phyloP scores from a whole-genome alignment of 37 sponge, comb jelly and placozoan species.

The Lycopodina hypogea region DNA sequence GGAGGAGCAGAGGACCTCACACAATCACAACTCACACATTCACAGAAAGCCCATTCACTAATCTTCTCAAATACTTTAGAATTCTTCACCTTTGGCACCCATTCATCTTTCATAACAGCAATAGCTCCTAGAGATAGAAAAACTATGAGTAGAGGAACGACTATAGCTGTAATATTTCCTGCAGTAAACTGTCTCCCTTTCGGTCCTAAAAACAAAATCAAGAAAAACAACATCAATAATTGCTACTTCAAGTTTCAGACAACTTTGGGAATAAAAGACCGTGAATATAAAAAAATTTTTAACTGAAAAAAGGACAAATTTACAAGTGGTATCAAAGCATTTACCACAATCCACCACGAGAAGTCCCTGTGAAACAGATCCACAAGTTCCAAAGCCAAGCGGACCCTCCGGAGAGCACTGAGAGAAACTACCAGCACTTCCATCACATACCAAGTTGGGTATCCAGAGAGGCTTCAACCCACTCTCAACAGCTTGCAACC shows the following conservation, averaged over 20 bases:
- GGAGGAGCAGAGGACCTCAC: too few species aligned
- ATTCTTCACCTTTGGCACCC: too few species aligned
- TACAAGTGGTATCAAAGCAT: neutral
- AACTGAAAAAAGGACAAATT: neutral
- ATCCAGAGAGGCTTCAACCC: slow-evolving; percentile 33
- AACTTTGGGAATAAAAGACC: too few species aligned
- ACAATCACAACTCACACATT: too few species aligned
- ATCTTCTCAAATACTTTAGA: too few species aligned
- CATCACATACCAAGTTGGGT: neutral
- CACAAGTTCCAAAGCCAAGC: slow-evolving; percentile 17
- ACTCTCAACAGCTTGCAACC: slow-evolving; percentile 10
- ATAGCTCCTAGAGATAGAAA: too few species aligned
- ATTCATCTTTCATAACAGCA: too few species aligned
- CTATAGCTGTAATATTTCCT: too few species aligned
- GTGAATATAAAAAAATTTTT: neutral
- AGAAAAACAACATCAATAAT: too few species aligned
- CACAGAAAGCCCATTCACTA: too few species aligned
- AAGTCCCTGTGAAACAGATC: neutral
- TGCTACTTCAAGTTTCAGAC: neutral
- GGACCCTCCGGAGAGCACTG: neutral
- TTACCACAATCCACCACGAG: slow-evolving; percentile 31
- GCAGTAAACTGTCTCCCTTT: too few species aligned
- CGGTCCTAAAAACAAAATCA: neutral
- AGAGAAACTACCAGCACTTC: neutral
- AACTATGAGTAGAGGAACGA: too few species aligned